These are phyloP conservation scores for Sinocyclocheilus grahami DNA, from an alignment of 2,113 vertebrate genomes.

Conservation along the genomic window DNA sequence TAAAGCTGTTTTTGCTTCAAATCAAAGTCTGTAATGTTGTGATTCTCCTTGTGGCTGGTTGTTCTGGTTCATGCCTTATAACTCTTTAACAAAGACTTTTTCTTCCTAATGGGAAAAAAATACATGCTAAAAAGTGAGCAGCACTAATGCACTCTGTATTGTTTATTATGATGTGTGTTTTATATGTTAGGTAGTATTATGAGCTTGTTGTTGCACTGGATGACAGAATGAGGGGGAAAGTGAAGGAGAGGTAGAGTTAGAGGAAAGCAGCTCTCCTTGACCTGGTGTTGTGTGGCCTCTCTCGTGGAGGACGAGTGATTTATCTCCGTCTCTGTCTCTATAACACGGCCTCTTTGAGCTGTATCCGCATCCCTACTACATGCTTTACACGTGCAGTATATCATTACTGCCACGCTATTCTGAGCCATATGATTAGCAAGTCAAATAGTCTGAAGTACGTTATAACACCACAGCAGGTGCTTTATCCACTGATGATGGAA, in stretches of 20 bases:
- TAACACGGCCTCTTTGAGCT: neutral
- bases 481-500: neutral
- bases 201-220: neutral
- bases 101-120: too few species aligned
- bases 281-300: slow-evolving; percentile 41
- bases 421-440: slow-evolving; percentile 28
- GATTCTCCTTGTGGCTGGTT: too few species aligned
- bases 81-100: too few species aligned
- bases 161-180: neutral
- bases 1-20: too few species aligned
- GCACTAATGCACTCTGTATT: neutral
- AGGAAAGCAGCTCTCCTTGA: slow-evolving; percentile 35
- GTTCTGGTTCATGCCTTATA: too few species aligned
- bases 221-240: neutral
- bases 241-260: neutral
- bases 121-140: too few species aligned
- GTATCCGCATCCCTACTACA: neutral
- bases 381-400: slow-evolving; percentile 11
- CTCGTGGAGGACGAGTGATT: slow-evolving; percentile 29
- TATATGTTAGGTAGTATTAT: neutral
- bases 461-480: neutral
- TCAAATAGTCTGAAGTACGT: slow-evolving; percentile 4
- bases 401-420: slow-evolving; percentile 28
- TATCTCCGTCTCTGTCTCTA: slow-evolving; percentile 17
- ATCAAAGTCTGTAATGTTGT: too few species aligned